Base-by-base conservation (phyloP, 2,888 invertebrate genomes). In the Acronicta aceris region DNA sequence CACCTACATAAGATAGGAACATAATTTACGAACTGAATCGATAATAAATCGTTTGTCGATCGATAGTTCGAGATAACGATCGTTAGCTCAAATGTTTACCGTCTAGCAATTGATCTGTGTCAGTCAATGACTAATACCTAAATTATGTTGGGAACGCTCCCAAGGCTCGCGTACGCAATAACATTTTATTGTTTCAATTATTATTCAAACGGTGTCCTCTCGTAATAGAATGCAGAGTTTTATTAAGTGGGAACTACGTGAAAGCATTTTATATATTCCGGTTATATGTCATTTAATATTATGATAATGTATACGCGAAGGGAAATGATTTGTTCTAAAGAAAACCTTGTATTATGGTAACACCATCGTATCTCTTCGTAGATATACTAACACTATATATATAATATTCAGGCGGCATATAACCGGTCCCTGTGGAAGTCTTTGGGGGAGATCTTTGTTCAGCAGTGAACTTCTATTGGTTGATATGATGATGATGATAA, bases 1-100 rank as follows among this genome's bases (percentile, higher is more conserved):
- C 84, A 84, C 87, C 87, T 82, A 85, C 85, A 78, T 76, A 73
- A 79, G 72, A 84, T 82, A 81, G 81, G 76, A 76, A 77, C 74
- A 72, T 85, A 79, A 88, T 89, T 86, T 84, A 89, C 81, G 80
- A 81, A 62, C 81, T 78, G 51, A 79, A 79, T 72, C 73, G 79
- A 69, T 74, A 74, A 85, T 88, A 88, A 87, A 90, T 86, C 83
- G 79, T 58, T 65, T 71, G 68, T 73, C 78, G 83, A 86, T 87
- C 83, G 84, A 83, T 85, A 80, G 78, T 69, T 57, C 7, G 55
- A 74, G 84, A 85, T 85, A 82, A 62, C 71, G 74, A 85, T 88
- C 86, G 81, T 84, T 85, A 86, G 83, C 71, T 81, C 65, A 75
- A 79, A 81, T 84, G 81, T 71, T 81, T 80, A 80, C 76, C 65